Conservation (phyloP, 2,888 invertebrate genomes). For the Sarcophaga caerulescens region DNA sequence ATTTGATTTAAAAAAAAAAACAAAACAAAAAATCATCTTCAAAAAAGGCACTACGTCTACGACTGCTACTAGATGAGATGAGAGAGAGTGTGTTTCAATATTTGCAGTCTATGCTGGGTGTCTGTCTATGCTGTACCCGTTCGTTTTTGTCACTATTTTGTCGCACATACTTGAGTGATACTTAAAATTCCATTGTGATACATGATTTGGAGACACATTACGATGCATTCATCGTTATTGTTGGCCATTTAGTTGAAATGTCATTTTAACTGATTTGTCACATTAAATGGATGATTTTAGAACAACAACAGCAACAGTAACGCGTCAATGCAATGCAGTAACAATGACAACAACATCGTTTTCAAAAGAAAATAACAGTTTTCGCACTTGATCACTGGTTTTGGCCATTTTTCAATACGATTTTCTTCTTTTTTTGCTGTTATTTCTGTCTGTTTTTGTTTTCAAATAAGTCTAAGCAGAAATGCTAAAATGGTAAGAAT, state of each 20-base stretch:
- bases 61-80: too few relatives aligned
- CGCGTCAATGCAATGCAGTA: background rate
- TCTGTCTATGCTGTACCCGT: background rate
- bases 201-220: slow-evolving; percentile 58
- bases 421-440: background rate
- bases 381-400: slow-evolving; percentile 66
- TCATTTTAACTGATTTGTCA: slow-evolving; percentile 66
- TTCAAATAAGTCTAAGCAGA: slow-evolving; percentile 10
- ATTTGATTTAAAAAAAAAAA: slow-evolving; percentile 4
- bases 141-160: slow-evolving; percentile 19
- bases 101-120: background rate
- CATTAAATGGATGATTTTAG: slow-evolving; percentile 68
- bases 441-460: background rate
- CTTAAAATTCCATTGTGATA: slow-evolving; percentile 66
- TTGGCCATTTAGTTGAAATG: slow-evolving; percentile 63
- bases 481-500: background rate
- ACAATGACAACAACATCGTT: slow-evolving; percentile 25
- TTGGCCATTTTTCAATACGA: slow-evolving; percentile 21
- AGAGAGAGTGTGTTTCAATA: too few relatives aligned
- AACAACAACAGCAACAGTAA: slow-evolving; percentile 23
- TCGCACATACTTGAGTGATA: slow-evolving; percentile 49
- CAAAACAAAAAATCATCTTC: background rate
- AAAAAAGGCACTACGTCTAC: background rate
- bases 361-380: slow-evolving; percentile 68
- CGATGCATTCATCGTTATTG: slow-evolving; percentile 42